Evolutionary conservation across 2,888 invertebrate species (phyloP), one percentile per base, ranked within the genome.

Genomic region (Netelia fuscicornis): DNA sequence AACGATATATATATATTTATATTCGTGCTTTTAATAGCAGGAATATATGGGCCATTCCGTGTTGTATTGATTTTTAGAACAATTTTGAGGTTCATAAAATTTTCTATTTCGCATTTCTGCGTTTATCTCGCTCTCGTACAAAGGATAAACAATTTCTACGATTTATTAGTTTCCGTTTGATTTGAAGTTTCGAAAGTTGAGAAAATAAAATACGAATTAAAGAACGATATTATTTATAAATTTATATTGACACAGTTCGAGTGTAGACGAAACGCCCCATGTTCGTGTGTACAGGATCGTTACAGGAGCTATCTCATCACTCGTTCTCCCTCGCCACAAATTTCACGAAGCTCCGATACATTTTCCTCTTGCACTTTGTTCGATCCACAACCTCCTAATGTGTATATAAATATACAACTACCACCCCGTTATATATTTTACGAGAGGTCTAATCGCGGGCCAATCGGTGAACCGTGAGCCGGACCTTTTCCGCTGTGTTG

Each of bases 391-490:
- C 71, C 72, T 70, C 79, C 76, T 83, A 76, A 80, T 75, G 64
- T 64, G 65, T 17, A 65, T 52, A 62, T 62, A 20, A 20, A 58
- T 20, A 58, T 20, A 58, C 58, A 0, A 72, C 10, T 58, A 25
- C 20, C 58, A 11, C 74, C 80, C 10, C 23, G 72, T 67, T 67
- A 74, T 80, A 74, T 54, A 72, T 58, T 37, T 37, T 74, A 65
- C 72, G 80, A 74, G 72, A 64, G 60, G 76, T 85, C 79, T 85
- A 83, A 85, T 85, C 85, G 83, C 65, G 79, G 74, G 44, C 79
- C 80, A 77, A 80, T 83, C 83, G 80, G 75, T 83, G 85, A 85
- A 83, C 85, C 83, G 72, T 56, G 65, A 74, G 56, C 25, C 67
- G 23, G 64, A 80, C 85, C 79, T 71, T 76, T 76, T 67, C 79